Evolutionary conservation across 2,888 invertebrate genomes (phyloP), one percentile per base, ranked within the genome.

Genomic region (Choreutis nemorana): DNA sequence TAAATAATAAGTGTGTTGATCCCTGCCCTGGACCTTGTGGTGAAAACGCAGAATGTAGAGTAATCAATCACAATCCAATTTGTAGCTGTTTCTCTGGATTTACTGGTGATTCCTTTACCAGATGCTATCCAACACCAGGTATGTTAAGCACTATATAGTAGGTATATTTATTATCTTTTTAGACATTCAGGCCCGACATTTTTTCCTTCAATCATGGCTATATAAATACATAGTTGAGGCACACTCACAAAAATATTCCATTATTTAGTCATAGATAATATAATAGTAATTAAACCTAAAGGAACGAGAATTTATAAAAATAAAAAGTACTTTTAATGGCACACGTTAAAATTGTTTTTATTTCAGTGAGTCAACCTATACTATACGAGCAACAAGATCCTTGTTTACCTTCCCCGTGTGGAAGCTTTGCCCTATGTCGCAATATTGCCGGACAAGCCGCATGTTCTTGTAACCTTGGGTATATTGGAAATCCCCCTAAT

Each of bases 11-110:
- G 63, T 90, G 89, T 57, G 55, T 78, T 3, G 85, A 88, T 54
- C 89, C 89, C 29, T 90, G 89, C 42, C 83, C 83, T 13, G 86
- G 86, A 16, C 81, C 85, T 11, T 91, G 90, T 53, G 90, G 90
- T 8, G 71, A 83, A 39, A 84, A 85, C 48, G 81, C 89, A 16
- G 80, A 84, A 37, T 90, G 90, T 54, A 81, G 84, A 52, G 87
- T 88, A 4, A 83, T 86, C 35, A 86, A 87, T 54, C 87, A 87
- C 51, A 86, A 85, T 51, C 86, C 87, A 2, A 85, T 87, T 41
- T 87, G 87, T 50, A 84, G 82, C 45, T 90, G 90, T 55, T 67
- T 78, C 31, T 55, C 67, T 28, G 85, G 86, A 16, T 68, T 66
- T 36, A 82, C 80, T 12, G 86, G 86, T 34, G 84, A 86, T 75